These are phyloP conservation scores for Prunella fulvescens DNA, from an alignment of 2,113 vertebrate genomes.

Conservation along the genomic window DNA sequence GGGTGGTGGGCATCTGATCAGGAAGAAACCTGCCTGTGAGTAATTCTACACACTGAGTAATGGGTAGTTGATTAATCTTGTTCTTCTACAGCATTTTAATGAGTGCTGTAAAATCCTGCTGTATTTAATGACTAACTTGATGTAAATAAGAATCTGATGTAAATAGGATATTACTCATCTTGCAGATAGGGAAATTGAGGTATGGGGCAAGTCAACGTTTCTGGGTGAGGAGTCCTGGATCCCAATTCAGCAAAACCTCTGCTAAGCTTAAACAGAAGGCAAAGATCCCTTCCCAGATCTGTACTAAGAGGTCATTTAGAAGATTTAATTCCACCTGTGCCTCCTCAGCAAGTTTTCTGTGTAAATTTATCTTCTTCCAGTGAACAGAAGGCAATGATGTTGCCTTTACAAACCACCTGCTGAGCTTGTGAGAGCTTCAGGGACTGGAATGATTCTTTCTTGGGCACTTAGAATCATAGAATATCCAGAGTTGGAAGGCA, in stretches of 20 bases:
- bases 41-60: neutral
- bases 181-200: neutral
- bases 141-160: neutral
- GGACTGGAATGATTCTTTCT: neutral
- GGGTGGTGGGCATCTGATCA: neutral
- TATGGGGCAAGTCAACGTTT: accelerated
- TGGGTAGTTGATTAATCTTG: neutral
- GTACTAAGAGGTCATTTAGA: neutral
- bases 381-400: accelerated
- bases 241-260: neutral
- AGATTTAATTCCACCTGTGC: neutral
- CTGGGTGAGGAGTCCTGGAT: neutral
- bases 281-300: neutral
- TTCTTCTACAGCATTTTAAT: neutral
- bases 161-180: neutral
- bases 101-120: neutral
- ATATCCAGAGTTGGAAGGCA: neutral
- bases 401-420: neutral
- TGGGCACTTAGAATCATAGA: neutral
- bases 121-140: neutral
- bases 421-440: neutral
- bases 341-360: neutral
- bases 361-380: neutral
- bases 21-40: neutral
- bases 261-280: neutral